Evolutionary conservation across 2,888 invertebrate genomes (phyloP).

Genomic region (Ophion costatus): DNA sequence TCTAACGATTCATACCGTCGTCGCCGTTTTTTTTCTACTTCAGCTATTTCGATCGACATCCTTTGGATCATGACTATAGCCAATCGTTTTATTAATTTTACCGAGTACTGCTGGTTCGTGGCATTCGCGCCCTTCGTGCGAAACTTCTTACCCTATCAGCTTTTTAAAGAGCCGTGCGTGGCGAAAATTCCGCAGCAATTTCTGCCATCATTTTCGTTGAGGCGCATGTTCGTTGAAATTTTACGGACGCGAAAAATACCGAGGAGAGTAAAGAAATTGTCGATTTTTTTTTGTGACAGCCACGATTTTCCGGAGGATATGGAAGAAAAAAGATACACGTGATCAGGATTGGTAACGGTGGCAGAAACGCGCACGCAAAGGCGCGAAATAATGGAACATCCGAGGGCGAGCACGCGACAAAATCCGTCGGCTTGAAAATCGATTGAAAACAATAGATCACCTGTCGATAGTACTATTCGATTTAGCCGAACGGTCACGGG

Average conservation of each 20-base stretch:
- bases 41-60: not conserved
- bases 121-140: no score
- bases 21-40: not conserved
- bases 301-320: not conserved
- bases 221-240: no score
- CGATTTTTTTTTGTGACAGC: not conserved
- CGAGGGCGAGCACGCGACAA: not conserved
- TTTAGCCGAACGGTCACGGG: constrained; percentile 45
- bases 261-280: no score
- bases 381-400: not conserved
- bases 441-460: constrained; percentile 60
- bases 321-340: not conserved
- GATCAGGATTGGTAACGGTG: constrained; percentile 1
- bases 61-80: not conserved
- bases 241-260: no score
- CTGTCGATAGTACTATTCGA: constrained; percentile 52
- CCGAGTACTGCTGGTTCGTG: not conserved
- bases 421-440: constrained; percentile 47
- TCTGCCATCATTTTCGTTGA: no score
- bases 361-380: not conserved
- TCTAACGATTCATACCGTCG: not conserved
- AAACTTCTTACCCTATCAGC: not conserved
- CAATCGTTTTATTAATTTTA: not conserved
- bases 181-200: not conserved
- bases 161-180: not conserved